phyloP scores from a whole-genome alignment of 2,113 vertebrate genomes.

The Psephotus haematonotus region DNA sequence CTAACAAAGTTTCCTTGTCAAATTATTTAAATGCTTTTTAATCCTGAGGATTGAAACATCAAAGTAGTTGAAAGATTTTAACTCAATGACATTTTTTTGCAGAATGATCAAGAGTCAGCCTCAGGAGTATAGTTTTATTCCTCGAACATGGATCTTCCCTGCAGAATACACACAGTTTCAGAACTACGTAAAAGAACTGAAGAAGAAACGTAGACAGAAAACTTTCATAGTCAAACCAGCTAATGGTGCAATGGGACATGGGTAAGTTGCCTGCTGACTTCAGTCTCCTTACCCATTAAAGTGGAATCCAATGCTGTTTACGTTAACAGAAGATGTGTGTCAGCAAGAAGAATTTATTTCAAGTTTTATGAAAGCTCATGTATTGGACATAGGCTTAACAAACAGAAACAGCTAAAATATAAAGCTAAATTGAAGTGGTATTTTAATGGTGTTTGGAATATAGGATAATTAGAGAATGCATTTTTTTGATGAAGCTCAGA shows the following conservation, averaged over 20 bases:
- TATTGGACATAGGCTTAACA: neutral
- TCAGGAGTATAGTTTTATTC: slow-evolving; percentile 95
- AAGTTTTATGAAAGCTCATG: neutral
- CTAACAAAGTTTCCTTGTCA: neutral
- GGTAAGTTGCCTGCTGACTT: slow-evolving; percentile 78
- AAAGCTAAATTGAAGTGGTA: neutral
- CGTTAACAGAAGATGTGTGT: neutral
- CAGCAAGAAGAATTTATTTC: neutral
- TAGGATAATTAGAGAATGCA: neutral
- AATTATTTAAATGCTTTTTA: neutral
- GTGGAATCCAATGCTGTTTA: neutral
- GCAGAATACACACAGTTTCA: slow-evolving; percentile 97
- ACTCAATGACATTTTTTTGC: slow-evolving; percentile 9
- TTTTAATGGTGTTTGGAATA: neutral
- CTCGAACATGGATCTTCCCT: slow-evolving; percentile 97
- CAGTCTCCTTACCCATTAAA: neutral
- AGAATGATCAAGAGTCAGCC: slow-evolving; percentile 97
- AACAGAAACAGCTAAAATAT: neutral
- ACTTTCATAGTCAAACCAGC: slow-evolving; percentile 98
- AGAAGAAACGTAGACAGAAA: slow-evolving; percentile 94
- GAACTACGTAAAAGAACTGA: slow-evolving; percentile 95
- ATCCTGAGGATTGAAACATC: neutral
- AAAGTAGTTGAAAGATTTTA: neutral
- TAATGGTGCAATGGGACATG: slow-evolving; percentile 98
- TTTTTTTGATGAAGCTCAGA: neutral